phyloP scores from a whole-genome alignment of 2,113 vertebrate genomes.

The Atlantisia rogersi region DNA sequence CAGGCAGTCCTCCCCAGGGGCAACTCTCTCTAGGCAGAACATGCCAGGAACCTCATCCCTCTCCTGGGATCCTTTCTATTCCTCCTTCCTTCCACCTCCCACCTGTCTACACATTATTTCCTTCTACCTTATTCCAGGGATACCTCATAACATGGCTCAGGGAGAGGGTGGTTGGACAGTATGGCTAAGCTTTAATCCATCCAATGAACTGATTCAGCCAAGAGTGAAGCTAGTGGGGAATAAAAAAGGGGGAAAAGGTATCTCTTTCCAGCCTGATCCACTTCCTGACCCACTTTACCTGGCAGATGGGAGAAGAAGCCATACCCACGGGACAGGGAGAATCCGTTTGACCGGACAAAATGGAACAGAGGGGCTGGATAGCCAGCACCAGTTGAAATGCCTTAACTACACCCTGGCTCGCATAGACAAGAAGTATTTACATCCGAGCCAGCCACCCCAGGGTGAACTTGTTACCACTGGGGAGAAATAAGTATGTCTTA shows the following conservation, averaged over 20 bases:
- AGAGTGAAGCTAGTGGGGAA: not conserved
- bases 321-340: not conserved
- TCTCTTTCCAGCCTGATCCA: not conserved
- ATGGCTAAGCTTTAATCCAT: not conserved
- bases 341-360: not conserved
- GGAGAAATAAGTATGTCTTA: not conserved
- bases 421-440: not conserved
- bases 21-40: not conserved
- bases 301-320: not conserved
- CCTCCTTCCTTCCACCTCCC: not conserved
- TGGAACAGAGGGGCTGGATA: not conserved
- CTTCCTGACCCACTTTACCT: not conserved
- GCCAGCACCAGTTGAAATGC: not conserved
- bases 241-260: not conserved
- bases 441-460: not conserved
- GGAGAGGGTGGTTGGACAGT: not conserved
- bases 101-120: not conserved
- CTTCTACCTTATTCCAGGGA: not conserved
- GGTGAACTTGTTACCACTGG: not conserved
- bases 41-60: not conserved
- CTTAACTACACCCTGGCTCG: not conserved
- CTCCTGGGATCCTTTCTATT: not conserved
- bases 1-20: not conserved
- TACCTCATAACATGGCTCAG: not conserved
- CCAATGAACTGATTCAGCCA: not conserved